Conservation (phyloP, 2,113 vertebrate species). For the Pedetes capensis region DNA sequence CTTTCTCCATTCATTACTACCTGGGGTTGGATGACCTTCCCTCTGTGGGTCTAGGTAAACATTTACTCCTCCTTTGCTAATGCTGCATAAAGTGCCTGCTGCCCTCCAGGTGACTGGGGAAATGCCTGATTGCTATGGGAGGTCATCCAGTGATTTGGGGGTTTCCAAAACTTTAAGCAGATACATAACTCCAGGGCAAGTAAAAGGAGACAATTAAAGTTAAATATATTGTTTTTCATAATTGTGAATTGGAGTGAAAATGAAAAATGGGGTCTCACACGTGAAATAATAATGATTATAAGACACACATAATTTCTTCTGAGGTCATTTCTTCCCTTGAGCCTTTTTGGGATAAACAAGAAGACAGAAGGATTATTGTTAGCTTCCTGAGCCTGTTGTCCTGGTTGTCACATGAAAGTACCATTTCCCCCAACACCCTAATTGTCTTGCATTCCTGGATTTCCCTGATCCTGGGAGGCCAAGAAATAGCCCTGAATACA, state of each 20-base stretch:
- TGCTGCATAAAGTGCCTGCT: not conserved
- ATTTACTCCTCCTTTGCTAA: not conserved
- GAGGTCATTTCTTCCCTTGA: conserved; percentile 12
- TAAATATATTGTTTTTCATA: conserved; percentile 46
- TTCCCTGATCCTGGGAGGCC: not conserved
- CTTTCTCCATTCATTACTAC: not conserved
- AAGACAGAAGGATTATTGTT: conserved; percentile 11
- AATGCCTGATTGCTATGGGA: not conserved
- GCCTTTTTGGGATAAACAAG: conserved; percentile 31
- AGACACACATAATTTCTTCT: conserved; percentile 31
- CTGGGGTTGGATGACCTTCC: not conserved
- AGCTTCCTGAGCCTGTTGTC: not conserved
- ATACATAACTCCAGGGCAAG: not conserved
- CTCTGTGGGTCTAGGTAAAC: not conserved
- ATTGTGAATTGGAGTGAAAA: conserved; percentile 27
- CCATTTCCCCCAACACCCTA: not conserved
- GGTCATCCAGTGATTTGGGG: not conserved
- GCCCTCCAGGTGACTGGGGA: not conserved
- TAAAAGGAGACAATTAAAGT: not conserved
- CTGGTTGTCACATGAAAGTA: not conserved
- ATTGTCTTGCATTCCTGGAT: not conserved
- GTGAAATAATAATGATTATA: conserved; percentile 49
- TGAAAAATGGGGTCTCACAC: conserved; percentile 29
- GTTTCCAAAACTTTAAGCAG: not conserved
- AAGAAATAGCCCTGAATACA: not conserved